Evolutionary conservation across 2,888 invertebrate genomes (phyloP).

Genomic region (Synanthedon myopaeformis): DNA sequence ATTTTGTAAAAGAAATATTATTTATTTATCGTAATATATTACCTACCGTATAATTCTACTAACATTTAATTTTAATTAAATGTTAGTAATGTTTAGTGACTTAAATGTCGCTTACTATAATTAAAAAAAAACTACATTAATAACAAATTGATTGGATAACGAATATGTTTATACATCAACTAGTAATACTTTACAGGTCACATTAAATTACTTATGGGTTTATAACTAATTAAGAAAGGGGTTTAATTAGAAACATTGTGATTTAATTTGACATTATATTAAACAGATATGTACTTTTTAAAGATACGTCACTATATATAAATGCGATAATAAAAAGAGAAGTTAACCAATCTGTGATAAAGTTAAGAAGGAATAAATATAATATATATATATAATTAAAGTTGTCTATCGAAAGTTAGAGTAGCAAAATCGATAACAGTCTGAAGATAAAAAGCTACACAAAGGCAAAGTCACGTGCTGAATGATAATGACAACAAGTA

Average conservation of each 20-base stretch:
- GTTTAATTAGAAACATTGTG: constrained; percentile 23
- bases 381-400: background rate
- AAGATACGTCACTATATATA: background rate
- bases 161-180: constrained; percentile 24
- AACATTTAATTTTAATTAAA: no score
- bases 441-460: background rate
- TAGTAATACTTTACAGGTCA: constrained; percentile 53
- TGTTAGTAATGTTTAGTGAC: no score
- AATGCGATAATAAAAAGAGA: no score
- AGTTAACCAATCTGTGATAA: no score
- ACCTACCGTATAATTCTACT: no score
- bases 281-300: constrained; percentile 58
- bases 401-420: background rate
- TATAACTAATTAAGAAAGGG: constrained; percentile 5
- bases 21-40: no score
- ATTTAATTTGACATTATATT: constrained; percentile 42
- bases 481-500: background rate
- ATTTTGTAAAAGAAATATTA: no score
- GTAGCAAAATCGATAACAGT: background rate
- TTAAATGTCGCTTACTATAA: no score
- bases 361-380: no score
- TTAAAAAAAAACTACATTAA: no score
- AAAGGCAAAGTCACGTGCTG: background rate
- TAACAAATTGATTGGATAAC: background rate
- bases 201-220: constrained; percentile 10